A percentile compares a stretch with the other conserved stretches of the same genome.
These are phyloP conservation scores for Galaxea fascicularis DNA, from an alignment of 92 coral and sea anemone genomes.

Conservation along the genomic window DNA sequence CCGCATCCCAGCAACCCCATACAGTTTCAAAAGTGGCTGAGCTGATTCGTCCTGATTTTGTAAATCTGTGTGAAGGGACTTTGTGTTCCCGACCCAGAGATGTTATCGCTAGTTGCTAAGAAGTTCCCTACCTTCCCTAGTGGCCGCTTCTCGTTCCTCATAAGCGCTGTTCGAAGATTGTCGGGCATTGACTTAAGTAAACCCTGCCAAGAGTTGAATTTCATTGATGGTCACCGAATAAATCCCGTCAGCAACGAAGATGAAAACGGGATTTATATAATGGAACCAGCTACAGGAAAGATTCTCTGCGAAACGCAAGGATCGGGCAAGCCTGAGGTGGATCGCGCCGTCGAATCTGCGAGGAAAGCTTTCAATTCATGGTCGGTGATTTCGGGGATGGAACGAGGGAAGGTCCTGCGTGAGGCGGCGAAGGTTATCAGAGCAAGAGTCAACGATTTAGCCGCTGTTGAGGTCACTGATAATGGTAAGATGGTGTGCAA, in stretches of 20 bases:
- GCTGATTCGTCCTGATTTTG: too few relatives aligned
- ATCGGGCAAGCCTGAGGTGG: slow-evolving; percentile 85
- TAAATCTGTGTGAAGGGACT: not conserved
- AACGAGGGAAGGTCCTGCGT: slow-evolving; percentile 79
- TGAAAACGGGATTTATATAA: slow-evolving; percentile 49
- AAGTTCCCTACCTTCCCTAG: not conserved
- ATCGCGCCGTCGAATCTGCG: slow-evolving; percentile 80
- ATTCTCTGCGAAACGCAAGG: slow-evolving; percentile 82
- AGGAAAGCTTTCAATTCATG: slow-evolving; percentile 76
- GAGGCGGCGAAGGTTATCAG: slow-evolving; percentile 82
- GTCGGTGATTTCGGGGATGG: slow-evolving; percentile 86
- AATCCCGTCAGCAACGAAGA: slow-evolving; percentile 81
- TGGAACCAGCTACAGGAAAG: slow-evolving; percentile 91
- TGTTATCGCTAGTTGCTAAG: slow-evolving; percentile 17
- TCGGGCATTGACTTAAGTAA: slow-evolving; percentile 19
- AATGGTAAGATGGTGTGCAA: slow-evolving; percentile 66
- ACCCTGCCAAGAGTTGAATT: slow-evolving; percentile 72
- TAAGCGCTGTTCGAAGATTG: slow-evolving; percentile 12
- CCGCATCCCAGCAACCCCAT: too few relatives aligned
- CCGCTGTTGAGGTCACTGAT: slow-evolving; percentile 84
- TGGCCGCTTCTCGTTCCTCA: not conserved
- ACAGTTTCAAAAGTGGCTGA: too few relatives aligned
- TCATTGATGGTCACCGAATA: slow-evolving; percentile 78
- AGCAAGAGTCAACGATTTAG: slow-evolving; percentile 75
- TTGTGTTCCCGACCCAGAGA: not conserved